These are phyloP conservation scores for Esox niger DNA, from an alignment of 2,113 vertebrate genomes.

Conservation along the genomic window DNA sequence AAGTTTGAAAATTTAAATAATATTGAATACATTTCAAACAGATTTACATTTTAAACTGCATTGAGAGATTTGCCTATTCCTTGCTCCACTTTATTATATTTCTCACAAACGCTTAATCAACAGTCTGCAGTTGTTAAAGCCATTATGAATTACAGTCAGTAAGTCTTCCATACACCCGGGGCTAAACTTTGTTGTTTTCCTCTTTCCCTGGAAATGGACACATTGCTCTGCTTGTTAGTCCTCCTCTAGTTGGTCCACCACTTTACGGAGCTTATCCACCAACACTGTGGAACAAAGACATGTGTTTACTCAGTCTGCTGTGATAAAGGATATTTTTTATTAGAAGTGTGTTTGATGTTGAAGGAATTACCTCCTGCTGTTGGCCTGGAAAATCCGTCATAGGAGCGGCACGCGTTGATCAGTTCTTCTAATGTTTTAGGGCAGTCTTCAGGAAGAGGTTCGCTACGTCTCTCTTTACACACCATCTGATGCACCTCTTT, in stretches of 20 bases:
- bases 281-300: conserved; percentile 53
- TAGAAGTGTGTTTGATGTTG: not conserved
- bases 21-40: too few relatives aligned
- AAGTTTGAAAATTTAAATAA: too few relatives aligned
- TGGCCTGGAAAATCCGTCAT: conserved; percentile 71
- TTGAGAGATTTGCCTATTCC: too few relatives aligned
- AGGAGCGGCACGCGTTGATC: conserved; percentile 68
- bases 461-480: conserved; percentile 30
- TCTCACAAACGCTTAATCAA: too few relatives aligned
- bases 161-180: too few relatives aligned
- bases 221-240: conserved; percentile 19
- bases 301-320: not conserved
- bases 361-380: conserved; percentile 69
- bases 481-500: conserved; percentile 67
- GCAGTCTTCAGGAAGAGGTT: conserved; percentile 73
- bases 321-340: not conserved
- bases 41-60: too few relatives aligned
- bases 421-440: conserved; percentile 59
- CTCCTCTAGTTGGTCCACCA: conserved; percentile 52
- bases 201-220: not conserved
- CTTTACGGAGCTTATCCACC: conserved; percentile 59
- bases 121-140: too few relatives aligned
- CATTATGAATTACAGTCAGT: too few relatives aligned
- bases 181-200: not conserved
- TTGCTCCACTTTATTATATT: too few relatives aligned